Conservation (phyloP, 2,888 invertebrate species). For the Eristalis arbustorum region DNA sequence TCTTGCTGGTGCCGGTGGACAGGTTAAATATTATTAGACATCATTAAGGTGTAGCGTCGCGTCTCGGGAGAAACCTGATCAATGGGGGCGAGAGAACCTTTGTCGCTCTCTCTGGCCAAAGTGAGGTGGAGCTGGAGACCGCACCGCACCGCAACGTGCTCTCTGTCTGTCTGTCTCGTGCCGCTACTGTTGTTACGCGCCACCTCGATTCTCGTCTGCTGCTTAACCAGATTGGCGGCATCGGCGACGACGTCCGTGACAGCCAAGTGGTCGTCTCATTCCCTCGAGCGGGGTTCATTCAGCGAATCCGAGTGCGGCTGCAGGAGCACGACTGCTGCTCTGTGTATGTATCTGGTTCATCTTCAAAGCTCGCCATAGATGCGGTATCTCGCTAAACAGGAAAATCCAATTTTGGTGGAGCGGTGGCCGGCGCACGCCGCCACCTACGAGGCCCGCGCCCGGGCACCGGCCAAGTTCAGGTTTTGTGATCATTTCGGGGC, state of each 20-base stretch:
- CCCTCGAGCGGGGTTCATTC: constrained; percentile 5
- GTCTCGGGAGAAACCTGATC: constrained; percentile 63
- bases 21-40: constrained; percentile 55
- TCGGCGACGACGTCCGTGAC: constrained; percentile 18
- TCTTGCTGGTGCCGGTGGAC: not conserved
- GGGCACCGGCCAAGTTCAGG: constrained; percentile 9
- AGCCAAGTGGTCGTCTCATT: constrained; percentile 4
- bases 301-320: not conserved
- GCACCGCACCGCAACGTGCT: not conserved
- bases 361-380: constrained; percentile 21
- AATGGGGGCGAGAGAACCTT: constrained; percentile 64
- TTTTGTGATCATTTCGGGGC: constrained; percentile 16
- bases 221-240: constrained; percentile 9
- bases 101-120: constrained; percentile 15
- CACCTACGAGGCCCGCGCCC: constrained; percentile 36
- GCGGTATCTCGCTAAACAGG: constrained; percentile 32
- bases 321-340: not conserved
- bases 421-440: not conserved
- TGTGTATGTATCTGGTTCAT: constrained; percentile 47
- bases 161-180: not conserved
- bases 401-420: constrained; percentile 46
- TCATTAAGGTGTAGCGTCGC: constrained; percentile 66
- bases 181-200: constrained; percentile 31
- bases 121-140: too few species aligned
- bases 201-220: constrained; percentile 17